phyloP scores from a whole-genome alignment of 1,140 invertebrate species.

The Saccostrea cuccullata region DNA sequence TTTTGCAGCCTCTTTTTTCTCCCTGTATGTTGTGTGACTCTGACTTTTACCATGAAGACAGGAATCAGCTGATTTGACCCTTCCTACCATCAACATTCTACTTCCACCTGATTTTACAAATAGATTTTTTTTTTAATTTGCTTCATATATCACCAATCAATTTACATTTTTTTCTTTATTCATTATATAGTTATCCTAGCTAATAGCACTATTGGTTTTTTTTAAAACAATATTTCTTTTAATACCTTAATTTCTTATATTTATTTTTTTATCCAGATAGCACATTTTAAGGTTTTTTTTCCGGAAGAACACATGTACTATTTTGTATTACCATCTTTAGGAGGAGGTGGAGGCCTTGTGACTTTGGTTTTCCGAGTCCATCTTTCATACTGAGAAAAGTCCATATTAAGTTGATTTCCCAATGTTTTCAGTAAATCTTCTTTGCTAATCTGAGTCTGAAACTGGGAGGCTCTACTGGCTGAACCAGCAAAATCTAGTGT shows the following conservation, averaged over 20 bases:
- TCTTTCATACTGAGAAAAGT: constrained; percentile 66
- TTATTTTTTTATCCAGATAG: too few relatives aligned
- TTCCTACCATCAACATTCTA: constrained; percentile 42
- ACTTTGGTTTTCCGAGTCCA: constrained; percentile 63
- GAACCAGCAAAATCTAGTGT: not conserved
- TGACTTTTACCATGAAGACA: constrained; percentile 49
- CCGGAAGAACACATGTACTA: not conserved
- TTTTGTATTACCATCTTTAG: constrained; percentile 24
- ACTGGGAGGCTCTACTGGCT: constrained; percentile 1
- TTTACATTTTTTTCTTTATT: too few relatives aligned
- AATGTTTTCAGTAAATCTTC: constrained; percentile 67
- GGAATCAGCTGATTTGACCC: constrained; percentile 52
- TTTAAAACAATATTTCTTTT: too few relatives aligned
- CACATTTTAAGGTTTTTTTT: too few relatives aligned
- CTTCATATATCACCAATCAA: too few relatives aligned
- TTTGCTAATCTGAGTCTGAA: constrained; percentile 58
- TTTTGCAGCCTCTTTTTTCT: constrained; percentile 66
- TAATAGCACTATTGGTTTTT: too few relatives aligned
- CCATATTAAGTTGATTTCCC: constrained; percentile 65
- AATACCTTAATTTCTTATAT: too few relatives aligned
- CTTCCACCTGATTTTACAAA: constrained; percentile 13
- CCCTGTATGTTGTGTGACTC: constrained; percentile 57
- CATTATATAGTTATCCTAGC: too few relatives aligned
- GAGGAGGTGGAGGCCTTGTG: constrained; percentile 48
- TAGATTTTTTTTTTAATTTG: not conserved